Conservation (phyloP, 2,113 vertebrate species). For the Esox niger region DNA sequence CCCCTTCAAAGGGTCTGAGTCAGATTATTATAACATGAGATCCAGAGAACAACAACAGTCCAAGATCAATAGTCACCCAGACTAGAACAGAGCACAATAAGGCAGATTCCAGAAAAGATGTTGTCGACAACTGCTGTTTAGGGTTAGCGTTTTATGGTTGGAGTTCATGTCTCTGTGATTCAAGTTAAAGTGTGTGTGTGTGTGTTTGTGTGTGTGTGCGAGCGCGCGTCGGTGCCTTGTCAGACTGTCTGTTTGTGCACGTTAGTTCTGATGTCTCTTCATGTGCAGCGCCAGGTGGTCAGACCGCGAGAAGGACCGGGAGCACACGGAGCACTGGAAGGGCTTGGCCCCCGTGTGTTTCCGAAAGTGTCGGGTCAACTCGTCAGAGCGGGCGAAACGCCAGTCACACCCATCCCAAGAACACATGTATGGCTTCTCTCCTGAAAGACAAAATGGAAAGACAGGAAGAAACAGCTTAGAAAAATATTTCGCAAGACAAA, state of each 20-base stretch:
- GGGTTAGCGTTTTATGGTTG: too few species aligned
- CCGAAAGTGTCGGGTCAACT: conserved; percentile 1
- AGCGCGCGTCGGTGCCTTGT: neutral
- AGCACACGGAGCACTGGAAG: neutral
- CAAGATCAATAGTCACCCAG: too few species aligned
- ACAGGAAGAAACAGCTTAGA: neutral
- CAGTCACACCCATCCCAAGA: conserved; percentile 1
- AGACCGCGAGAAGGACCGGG: neutral
- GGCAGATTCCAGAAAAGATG: too few species aligned
- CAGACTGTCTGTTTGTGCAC: neutral
- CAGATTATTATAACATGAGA: too few species aligned
- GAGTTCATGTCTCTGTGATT: neutral
- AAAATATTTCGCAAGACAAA: too few species aligned
- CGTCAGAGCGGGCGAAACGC: neutral
- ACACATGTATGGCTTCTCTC: conserved; percentile 3
- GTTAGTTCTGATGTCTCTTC: neutral
- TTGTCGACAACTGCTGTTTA: too few species aligned
- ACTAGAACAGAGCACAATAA: too few species aligned
- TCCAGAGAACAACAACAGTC: too few species aligned
- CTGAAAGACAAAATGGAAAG: neutral
- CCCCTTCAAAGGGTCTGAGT: too few species aligned
- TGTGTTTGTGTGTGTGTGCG: neutral
- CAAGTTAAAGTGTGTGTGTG: neutral
- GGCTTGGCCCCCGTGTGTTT: neutral
- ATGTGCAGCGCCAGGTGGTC: conserved; percentile 1